Conservation (phyloP, 2,113 vertebrate species). For the Catharus fuscescens region DNA sequence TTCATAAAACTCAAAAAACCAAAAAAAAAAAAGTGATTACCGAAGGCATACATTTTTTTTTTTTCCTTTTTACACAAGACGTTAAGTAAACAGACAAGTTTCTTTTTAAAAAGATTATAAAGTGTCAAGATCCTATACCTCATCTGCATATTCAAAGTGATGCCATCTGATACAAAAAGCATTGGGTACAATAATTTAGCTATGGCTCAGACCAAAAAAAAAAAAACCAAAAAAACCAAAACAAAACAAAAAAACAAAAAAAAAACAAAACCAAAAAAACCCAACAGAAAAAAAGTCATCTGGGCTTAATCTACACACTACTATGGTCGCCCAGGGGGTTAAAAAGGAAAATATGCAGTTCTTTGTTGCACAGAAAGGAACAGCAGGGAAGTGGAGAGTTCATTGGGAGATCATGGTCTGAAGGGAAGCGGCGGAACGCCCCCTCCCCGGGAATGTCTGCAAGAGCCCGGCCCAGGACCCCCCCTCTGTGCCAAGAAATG, state of each 20-base stretch:
- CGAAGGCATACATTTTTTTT: constrained; percentile 54
- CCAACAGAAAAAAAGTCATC: background rate
- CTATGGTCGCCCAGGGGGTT: constrained; percentile 1
- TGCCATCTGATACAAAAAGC: constrained; percentile 63
- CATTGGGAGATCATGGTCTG: background rate
- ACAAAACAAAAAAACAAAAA: background rate
- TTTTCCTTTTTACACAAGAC: constrained; percentile 56
- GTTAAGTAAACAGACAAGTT: constrained; percentile 62
- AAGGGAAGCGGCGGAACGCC: background rate
- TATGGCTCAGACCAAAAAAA: constrained; percentile 60
- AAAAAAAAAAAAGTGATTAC: constrained; percentile 39
- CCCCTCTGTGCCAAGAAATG: background rate
- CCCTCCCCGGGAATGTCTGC: constrained; percentile 24
- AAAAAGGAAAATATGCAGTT: constrained; percentile 46
- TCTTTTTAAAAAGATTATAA: constrained; percentile 67
- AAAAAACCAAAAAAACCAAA: background rate
- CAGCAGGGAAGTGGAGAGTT: constrained; percentile 46
- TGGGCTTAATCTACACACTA: constrained; percentile 44
- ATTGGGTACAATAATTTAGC: constrained; percentile 63
- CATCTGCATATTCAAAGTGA: constrained; percentile 64
- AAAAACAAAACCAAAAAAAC: background rate
- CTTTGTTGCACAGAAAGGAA: constrained; percentile 60
- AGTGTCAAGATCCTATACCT: constrained; percentile 71
- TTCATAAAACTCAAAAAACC: constrained; percentile 52
- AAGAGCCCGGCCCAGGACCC: background rate